Evolutionary conservation across 1,140 invertebrate genomes (phyloP).

Genomic region (Eumaeus atala): DNA sequence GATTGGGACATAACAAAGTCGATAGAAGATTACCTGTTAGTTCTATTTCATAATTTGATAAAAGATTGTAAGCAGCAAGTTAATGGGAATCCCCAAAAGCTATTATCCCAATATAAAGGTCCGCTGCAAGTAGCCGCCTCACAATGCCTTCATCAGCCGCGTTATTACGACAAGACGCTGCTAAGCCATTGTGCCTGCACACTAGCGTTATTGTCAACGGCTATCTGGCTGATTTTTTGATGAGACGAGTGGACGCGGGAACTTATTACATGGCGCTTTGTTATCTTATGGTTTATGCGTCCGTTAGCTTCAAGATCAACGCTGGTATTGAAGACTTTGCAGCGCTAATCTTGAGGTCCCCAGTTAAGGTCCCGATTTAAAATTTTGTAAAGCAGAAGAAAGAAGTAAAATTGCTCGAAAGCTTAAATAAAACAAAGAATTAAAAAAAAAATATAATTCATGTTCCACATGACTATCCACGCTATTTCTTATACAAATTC

Average conservation of each 20-base stretch:
- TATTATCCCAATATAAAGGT: conserved; percentile 44
- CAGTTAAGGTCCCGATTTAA: too few relatives aligned
- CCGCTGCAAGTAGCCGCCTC: conserved; percentile 26
- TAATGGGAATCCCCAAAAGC: conserved; percentile 33
- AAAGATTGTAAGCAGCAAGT: conserved; percentile 26
- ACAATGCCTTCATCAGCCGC: conserved; percentile 43
- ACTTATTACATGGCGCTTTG: conserved; percentile 13
- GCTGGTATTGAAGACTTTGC: too few relatives aligned
- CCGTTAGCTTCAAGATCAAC: too few relatives aligned
- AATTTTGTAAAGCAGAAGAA: too few relatives aligned
- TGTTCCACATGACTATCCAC: too few relatives aligned
- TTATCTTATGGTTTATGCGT: too few relatives aligned
- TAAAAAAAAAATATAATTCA: too few relatives aligned
- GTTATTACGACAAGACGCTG: conserved; percentile 34
- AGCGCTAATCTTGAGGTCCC: too few relatives aligned
- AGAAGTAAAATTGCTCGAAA: too few relatives aligned
- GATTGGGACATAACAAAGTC: neutral
- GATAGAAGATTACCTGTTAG: neutral
- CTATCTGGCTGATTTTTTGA: conserved; percentile 10
- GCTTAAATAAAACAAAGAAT: too few relatives aligned
- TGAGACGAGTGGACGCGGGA: conserved; percentile 18
- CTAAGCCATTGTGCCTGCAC: conserved; percentile 32
- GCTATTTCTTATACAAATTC: too few relatives aligned
- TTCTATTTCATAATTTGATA: conserved; percentile 22
- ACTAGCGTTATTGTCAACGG: conserved; percentile 28